Evolutionary conservation across 2,113 vertebrate species (phyloP).

Genomic region (Podocnemis expansa): DNA sequence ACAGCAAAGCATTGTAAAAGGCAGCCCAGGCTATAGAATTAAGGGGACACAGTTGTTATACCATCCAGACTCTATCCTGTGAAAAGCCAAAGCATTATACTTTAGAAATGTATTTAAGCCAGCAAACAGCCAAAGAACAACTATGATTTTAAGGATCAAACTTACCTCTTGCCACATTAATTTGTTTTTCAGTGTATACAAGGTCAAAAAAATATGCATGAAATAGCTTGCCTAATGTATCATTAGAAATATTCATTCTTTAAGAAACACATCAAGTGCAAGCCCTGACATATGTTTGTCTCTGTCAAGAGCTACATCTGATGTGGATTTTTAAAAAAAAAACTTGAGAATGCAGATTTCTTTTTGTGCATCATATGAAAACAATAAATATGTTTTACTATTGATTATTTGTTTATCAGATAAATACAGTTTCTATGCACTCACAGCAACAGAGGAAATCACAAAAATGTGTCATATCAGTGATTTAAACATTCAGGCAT

Average conservation of each 20-base stretch:
- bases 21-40: no score
- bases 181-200: not conserved
- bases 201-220: not conserved
- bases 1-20: no score
- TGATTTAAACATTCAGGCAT: conserved; percentile 48
- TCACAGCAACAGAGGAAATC: conserved; percentile 44
- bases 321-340: not conserved
- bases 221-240: not conserved
- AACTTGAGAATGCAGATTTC: not conserved
- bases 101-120: no score
- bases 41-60: no score
- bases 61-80: no score
- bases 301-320: not conserved
- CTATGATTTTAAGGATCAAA: not conserved
- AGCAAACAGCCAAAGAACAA: no score
- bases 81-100: no score
- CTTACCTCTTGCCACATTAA: not conserved
- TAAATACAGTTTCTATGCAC: conserved; percentile 47
- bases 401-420: not conserved
- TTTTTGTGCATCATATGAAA: conserved; percentile 11
- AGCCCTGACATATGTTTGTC: not conserved
- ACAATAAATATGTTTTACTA: not conserved
- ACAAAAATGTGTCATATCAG: conserved; percentile 6
- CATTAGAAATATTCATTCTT: not conserved
- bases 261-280: conserved; percentile 22